A percentile compares a stretch with the other conserved stretches of the same genome.
Conservation (phyloP, 1,140 invertebrate species). For the Calosoma granatense region DNA sequence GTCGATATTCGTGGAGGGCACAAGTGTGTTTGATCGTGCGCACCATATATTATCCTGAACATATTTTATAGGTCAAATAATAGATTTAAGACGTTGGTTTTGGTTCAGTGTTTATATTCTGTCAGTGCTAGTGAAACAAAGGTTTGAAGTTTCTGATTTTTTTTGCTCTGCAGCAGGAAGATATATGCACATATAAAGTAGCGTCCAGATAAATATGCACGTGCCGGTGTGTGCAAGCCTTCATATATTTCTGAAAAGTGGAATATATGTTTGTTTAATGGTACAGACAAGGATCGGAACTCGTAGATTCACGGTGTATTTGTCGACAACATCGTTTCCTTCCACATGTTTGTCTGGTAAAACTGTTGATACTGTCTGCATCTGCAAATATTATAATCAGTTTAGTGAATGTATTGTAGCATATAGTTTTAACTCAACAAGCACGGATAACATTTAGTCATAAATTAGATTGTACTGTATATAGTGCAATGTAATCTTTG, state of each 20-base stretch:
- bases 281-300: too few species aligned
- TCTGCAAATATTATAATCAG: too few species aligned
- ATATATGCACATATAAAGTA: constrained; percentile 8
- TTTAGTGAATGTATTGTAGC: too few species aligned
- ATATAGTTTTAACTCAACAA: too few species aligned
- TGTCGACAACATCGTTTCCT: too few species aligned
- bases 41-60: neutral
- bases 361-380: too few species aligned
- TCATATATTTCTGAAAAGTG: neutral
- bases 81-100: neutral
- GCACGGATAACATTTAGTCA: too few species aligned
- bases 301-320: too few species aligned
- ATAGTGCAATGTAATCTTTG: too few species aligned
- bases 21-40: constrained; percentile 3
- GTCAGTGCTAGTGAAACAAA: constrained; percentile 3
- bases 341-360: too few species aligned
- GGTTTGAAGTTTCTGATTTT: neutral
- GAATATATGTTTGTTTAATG: constrained; percentile 3
- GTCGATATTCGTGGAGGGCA: neutral
- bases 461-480: too few species aligned
- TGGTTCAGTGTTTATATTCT: constrained; percentile 2
- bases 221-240: neutral
- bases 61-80: constrained; percentile 7
- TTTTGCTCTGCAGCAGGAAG: neutral
- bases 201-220: neutral